phyloP scores from a whole-genome alignment of 37 sponge, comb jelly and placozoan genomes.

The Tethya wilhelma region DNA sequence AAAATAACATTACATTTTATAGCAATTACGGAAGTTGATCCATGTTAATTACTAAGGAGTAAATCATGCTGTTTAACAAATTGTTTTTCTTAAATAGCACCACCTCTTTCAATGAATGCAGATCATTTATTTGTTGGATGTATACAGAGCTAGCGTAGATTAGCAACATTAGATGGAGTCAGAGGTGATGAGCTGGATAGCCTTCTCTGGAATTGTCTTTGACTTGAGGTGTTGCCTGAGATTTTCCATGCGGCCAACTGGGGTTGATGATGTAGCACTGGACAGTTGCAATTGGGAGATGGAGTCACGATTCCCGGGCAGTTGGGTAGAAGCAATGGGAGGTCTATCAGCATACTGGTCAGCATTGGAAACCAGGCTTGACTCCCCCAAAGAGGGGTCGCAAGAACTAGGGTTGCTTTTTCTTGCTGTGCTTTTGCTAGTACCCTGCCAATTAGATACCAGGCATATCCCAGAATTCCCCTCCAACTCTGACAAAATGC shows the following conservation, averaged over 20 bases:
- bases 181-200: conserved; percentile 5
- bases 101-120: no score
- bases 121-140: no score
- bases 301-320: neutral
- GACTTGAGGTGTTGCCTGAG: neutral
- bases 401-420: neutral
- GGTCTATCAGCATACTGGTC: neutral
- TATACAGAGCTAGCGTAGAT: no score
- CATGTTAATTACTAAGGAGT: no score
- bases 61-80: no score
- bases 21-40: no score
- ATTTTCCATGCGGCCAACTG: conserved; percentile 26
- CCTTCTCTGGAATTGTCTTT: neutral
- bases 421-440: neutral
- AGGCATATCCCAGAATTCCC: neutral
- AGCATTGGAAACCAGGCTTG: conserved; percentile 29
- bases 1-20: no score
- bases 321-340: conserved; percentile 9
- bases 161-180: no score
- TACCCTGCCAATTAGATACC: conserved; percentile 17
- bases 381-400: conserved; percentile 14
- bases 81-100: no score
- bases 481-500: conserved; percentile 23
- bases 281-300: conserved; percentile 10
- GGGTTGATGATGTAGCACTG: neutral